Base-by-base conservation (phyloP, 30 jellyfish, hydroid and myxozoan species). In the Cassiopea andromeda region DNA sequence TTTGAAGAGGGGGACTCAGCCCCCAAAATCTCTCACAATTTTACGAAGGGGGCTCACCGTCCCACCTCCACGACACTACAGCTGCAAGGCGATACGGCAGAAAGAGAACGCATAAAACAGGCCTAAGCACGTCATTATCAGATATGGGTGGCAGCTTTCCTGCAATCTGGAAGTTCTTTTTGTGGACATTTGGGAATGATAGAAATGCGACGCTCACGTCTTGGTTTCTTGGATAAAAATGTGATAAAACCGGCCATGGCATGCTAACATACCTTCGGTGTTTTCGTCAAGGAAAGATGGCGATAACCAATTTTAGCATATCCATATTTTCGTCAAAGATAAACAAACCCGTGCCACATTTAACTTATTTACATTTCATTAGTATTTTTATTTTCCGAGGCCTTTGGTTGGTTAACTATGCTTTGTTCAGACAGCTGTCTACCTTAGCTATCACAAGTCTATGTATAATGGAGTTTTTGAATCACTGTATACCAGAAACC, bases 391-490 rank as follows among this genome's bases (percentile, higher is more conserved):
- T 5, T 54, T 17, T 70, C 50, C 15, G 27, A 2, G 79, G 3
- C 27, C 54, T 43, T 70, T 70, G 27, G 79, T 70, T 12, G 50
- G 79, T 70, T 70, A 8, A 4, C 15, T 14, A 15, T 70, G 79
- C 54, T 54, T 70, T 70, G 79, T 70, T 54, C n/a, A 70, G 79
- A 70, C 79, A 15, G 4, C 38, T 70, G 79, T 70, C 79, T 70
- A 2, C 15, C 18, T 0, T 43, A 54, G 79, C 27, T 70, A 70
- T 4, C 79, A 17, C 76, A 4, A 67, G 13, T 4, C 7, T 67
- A 44, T 67, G 0, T 8, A 19, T 6, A 58, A 6, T 14, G 14
- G 68, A 14, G 14, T 58, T 58, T 14, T 58, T 14, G 68, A 58
- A 58, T 14, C 38, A 27, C 38, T 27, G 38, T 27, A 27, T 27